Evolutionary conservation across 2,888 invertebrate species (phyloP).

Genomic region (Choreutis nemorana): DNA sequence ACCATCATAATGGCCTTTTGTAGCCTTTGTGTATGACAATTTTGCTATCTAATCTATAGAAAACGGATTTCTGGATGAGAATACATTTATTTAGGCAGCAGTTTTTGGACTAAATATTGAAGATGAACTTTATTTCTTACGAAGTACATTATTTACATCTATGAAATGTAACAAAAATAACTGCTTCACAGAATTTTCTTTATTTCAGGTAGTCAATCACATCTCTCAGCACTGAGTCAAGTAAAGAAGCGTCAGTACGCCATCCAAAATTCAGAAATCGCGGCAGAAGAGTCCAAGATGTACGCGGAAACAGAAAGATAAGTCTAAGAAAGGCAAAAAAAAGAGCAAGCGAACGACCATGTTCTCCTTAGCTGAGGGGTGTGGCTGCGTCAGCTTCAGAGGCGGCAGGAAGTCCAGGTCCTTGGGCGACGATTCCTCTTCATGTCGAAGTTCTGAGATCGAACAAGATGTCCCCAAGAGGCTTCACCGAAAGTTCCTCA

Average conservation of each 20-base stretch:
- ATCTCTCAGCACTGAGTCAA: too few species aligned
- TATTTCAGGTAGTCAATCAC: too few species aligned
- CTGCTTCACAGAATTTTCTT: too few species aligned
- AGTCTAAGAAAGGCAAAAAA: constrained; percentile 27
- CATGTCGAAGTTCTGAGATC: constrained; percentile 57
- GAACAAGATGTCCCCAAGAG: constrained; percentile 56
- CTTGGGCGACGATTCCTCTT: constrained; percentile 51
- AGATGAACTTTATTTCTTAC: too few species aligned
- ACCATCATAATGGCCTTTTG: too few species aligned
- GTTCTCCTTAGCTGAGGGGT: constrained; percentile 57
- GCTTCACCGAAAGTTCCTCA: constrained; percentile 35
- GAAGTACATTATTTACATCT: too few species aligned
- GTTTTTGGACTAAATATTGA: too few species aligned
- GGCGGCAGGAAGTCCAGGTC: constrained; percentile 42
- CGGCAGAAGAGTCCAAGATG: constrained; percentile 50
- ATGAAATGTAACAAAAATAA: too few species aligned
- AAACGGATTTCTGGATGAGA: too few species aligned
- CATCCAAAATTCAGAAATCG: constrained; percentile 46
- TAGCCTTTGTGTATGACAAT: too few species aligned
- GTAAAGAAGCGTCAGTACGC: constrained; percentile 9
- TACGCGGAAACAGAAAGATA: constrained; percentile 59
- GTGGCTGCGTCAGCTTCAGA: constrained; percentile 55
- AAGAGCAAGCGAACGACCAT: constrained; percentile 56
- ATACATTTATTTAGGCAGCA: too few species aligned
- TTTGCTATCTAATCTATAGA: too few species aligned